Evolutionary conservation across 2,113 vertebrate genomes (phyloP), one percentile per base, ranked within the genome.

Genomic region (Takifugu bimaculatus): DNA sequence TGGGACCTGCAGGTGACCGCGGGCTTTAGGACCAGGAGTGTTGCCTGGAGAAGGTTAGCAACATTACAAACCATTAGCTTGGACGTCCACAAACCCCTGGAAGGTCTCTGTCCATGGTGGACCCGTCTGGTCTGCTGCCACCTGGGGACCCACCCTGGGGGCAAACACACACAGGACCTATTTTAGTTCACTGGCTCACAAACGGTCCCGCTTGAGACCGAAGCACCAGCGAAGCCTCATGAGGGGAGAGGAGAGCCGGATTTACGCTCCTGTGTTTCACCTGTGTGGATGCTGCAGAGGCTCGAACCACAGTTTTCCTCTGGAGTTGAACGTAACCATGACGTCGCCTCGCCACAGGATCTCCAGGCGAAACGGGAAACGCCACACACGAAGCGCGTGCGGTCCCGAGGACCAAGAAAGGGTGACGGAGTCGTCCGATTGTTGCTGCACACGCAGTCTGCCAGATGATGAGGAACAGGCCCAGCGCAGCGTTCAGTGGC

Each of bases 241-340:
- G 35, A 39, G 35, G 35, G 35, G 7, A 39, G 11, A 39, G 29
- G 7, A 32, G 29, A 5, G 29, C 29, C 5, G 7, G 5, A 32
- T 32, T 32, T 32, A 32, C 29, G 5, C 29, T 20, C 20, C 20
- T 20, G 20, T 1, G 13, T 13, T 45, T 45, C 14, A 45, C 87
- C 88, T 85, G 13, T 80, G 79, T 63, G 80, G 85, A 63, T 75
- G 70, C 56, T 82, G 92, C 13, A 92, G 77, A 6, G 89, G 86
- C 73, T 99, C 96, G 55, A 98, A 96, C 87, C 92, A 93, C 48
- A 98, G 84, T 28, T 92, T 87, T 6, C 90, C 89, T 56, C 77
- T 78, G 29, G 92, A 85, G 85, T 99, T 98, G 70, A 97, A 85
- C 7, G 93, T 95, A n/a, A 92, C 74, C 26, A 92, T 43, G 70